phyloP scores from a whole-genome alignment of 2,888 invertebrate genomes.

The Liodrosophila aerea region DNA sequence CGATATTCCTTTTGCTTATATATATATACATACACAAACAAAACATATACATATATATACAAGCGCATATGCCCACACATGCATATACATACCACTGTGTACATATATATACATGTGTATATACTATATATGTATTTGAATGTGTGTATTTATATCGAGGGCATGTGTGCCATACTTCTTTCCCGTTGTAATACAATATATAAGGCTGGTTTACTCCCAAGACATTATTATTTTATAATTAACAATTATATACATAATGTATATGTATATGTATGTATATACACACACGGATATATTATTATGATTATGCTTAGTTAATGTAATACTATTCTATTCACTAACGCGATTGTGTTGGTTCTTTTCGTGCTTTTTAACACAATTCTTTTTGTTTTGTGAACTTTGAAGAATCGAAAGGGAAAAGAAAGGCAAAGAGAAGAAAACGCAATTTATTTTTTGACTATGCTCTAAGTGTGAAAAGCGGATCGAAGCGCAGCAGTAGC shows the following conservation, averaged over 20 bases:
- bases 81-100: conserved; percentile 30
- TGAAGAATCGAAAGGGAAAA: background rate
- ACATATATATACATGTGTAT: conserved; percentile 25
- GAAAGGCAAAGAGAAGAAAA: conserved; percentile 22
- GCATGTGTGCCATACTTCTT: conserved; percentile 66
- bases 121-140: conserved; percentile 34
- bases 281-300: too few species aligned
- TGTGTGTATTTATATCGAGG: conserved; percentile 42
- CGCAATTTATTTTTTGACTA: conserved; percentile 52
- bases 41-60: conserved; percentile 32
- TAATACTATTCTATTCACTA: too few species aligned
- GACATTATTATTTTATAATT: conserved; percentile 80
- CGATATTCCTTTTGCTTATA: conserved; percentile 77
- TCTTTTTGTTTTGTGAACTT: conserved; percentile 28
- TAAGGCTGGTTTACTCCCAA: conserved; percentile 83
- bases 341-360: too few species aligned
- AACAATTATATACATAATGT: conserved; percentile 12
- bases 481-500: conserved; percentile 11
- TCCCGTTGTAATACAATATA: conserved; percentile 78
- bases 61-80: conserved; percentile 24
- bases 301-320: too few species aligned
- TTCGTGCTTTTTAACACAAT: too few species aligned
- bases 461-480: conserved; percentile 33
- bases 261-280: conserved; percentile 8
- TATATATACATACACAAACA: conserved; percentile 60